phyloP scores from a whole-genome alignment of 2,888 invertebrate genomes.

The Ligdia adustata region DNA sequence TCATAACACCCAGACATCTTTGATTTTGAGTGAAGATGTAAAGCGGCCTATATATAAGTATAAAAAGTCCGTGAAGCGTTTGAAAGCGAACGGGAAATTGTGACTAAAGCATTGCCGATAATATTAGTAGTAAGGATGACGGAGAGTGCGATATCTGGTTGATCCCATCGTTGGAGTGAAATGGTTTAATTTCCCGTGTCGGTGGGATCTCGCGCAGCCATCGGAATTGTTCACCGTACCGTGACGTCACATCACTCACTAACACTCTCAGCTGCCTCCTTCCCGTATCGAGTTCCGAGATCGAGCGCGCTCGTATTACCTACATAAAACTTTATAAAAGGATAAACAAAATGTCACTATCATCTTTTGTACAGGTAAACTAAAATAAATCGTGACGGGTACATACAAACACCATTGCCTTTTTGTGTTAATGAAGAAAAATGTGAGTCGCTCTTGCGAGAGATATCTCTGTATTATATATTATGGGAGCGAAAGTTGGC shows the following conservation, averaged over 20 bases:
- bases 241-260: slow-evolving; percentile 15
- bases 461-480: too few relatives aligned
- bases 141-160: slow-evolving; percentile 18
- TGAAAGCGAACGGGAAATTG: slow-evolving; percentile 5
- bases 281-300: too few relatives aligned
- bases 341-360: background rate
- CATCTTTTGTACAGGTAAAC: background rate
- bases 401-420: too few relatives aligned
- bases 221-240: slow-evolving; percentile 13
- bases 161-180: slow-evolving; percentile 22
- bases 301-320: too few relatives aligned
- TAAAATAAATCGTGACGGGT: slow-evolving; percentile 1
- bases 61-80: too few relatives aligned
- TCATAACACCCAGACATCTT: background rate
- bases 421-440: background rate
- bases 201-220: too few relatives aligned
- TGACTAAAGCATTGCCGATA: background rate
- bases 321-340: too few relatives aligned
- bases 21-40: too few relatives aligned
- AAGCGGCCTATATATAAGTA: too few relatives aligned
- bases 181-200: slow-evolving; percentile 27
- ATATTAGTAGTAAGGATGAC: slow-evolving; percentile 16
- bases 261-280: too few relatives aligned
- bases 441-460: background rate
- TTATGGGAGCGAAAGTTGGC: background rate